phyloP scores from a whole-genome alignment of 2,797 vertebrate species.

The Eupleurogrammus muticus region DNA sequence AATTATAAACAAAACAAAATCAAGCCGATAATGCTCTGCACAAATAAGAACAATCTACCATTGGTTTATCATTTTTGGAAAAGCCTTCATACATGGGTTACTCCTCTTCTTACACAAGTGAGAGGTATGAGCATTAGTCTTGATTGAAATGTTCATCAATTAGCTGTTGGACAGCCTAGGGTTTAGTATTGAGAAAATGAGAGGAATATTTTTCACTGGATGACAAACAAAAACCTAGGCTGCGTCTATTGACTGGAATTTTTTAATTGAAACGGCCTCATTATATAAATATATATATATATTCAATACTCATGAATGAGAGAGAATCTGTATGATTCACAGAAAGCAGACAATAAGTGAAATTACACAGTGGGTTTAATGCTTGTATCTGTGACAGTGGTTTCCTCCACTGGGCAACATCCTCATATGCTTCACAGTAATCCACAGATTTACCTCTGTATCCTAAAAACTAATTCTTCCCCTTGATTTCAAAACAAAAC shows the following conservation, averaged over 20 bases:
- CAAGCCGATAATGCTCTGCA: background rate
- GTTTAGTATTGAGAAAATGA: conserved; percentile 15
- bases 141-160: conserved; percentile 35
- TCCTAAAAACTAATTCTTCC: conserved; percentile 25
- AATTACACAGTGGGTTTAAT: conserved; percentile 8
- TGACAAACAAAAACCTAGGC: background rate
- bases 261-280: conserved; percentile 2
- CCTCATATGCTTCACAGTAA: conserved; percentile 21
- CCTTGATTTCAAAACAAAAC: conserved; percentile 39
- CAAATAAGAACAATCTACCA: background rate
- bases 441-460: conserved; percentile 28
- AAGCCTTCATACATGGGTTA: background rate
- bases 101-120: conserved; percentile 1
- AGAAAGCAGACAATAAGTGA: conserved; percentile 21
- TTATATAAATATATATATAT: conserved; percentile 7
- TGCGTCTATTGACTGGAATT: background rate
- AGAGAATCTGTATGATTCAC: background rate
- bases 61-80: background rate
- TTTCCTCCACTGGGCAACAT: conserved; percentile 11
- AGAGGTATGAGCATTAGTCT: background rate
- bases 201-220: conserved; percentile 17
- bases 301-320: conserved; percentile 5
- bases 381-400: background rate
- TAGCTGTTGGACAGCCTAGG: background rate
- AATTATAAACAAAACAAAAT: conserved; percentile 8